Evolutionary conservation across 2,113 vertebrate species (phyloP), one percentile per base, ranked within the genome.

Genomic region (Rhadina sibilatrix): DNA sequence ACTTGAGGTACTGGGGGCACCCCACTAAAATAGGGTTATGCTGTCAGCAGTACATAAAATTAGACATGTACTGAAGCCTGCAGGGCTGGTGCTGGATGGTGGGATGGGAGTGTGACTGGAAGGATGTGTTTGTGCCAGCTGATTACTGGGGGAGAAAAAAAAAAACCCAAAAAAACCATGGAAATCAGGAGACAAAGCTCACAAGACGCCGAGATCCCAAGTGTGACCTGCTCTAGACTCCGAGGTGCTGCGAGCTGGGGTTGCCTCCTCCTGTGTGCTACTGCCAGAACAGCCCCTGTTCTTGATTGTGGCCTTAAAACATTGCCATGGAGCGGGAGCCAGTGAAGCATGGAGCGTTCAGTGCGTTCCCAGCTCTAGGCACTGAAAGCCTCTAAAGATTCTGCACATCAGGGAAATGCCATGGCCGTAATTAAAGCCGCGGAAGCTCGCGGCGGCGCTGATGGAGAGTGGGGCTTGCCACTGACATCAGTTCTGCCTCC

Each of bases 401-500:
- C 85, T 89, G 90, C 77, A 27, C 76, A 38, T 49, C 68, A 75
- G 94, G 80, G 85, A 92, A 78, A 94, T 70, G 79, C 92, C 90
- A 30, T 0, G 64, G 64, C 13, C n/a, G 0, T 15, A 89, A 82
- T 89, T 69, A 90, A 3, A 15, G 47, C 46, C 20, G 53, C 0
- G 1, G 89, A 77, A 77, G 44, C 44, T 54, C 24, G 5, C 25
- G 53, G 87, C 5, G 2, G 46, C 31, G 1, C 35, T 3, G 90
- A 19, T 35, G 85, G 79, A 60, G 35, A 93, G 49, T 0, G 56
- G 54, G 68, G 82, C 35, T 78, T 38, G 6, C 1, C 15, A 0
- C 10, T 35, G 65, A 17, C 68, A 47, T 10, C 66, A 19, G 0
- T 7, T 87, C 75, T n/a, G 0, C 87, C 87, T 61, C 10, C 8